phyloP scores from a whole-genome alignment of 2,888 invertebrate species.

The Pristionchus japonicus region DNA sequence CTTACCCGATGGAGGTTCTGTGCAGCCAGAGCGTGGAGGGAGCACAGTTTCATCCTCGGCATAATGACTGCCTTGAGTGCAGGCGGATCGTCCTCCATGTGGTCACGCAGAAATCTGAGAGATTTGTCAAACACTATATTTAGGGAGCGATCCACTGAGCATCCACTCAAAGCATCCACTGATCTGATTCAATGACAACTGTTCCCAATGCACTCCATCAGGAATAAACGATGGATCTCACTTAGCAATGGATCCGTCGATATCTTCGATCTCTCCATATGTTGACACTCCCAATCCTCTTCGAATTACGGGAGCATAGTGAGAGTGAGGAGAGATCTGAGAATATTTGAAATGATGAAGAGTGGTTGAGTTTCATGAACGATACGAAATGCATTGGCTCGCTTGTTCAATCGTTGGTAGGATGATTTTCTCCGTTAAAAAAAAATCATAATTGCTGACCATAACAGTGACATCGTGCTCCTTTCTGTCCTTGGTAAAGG shows the following conservation, averaged over 20 bases:
- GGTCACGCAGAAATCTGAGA: constrained; percentile 41
- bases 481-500: constrained; percentile 14
- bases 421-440: too few relatives aligned
- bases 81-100: constrained; percentile 39
- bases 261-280: constrained; percentile 31
- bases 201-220: too few relatives aligned
- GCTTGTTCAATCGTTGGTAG: too few relatives aligned
- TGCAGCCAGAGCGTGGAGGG: constrained; percentile 36
- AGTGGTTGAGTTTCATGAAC: too few relatives aligned
- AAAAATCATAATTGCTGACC: too few relatives aligned
- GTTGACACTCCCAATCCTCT: constrained; percentile 21
- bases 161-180: too few relatives aligned
- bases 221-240: background rate
- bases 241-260: constrained; percentile 27
- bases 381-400: too few relatives aligned
- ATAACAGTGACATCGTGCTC: constrained; percentile 44
- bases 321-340: constrained; percentile 44
- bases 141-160: too few relatives aligned
- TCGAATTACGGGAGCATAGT: constrained; percentile 43
- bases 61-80: constrained; percentile 32
- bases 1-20: background rate
- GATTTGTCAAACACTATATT: too few relatives aligned
- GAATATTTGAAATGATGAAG: too few relatives aligned
- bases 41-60: constrained; percentile 43
- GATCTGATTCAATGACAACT: too few relatives aligned